These are phyloP conservation scores for Alcedo atthis DNA, from an alignment of 2,797 vertebrate genomes.

Conservation along the genomic window DNA sequence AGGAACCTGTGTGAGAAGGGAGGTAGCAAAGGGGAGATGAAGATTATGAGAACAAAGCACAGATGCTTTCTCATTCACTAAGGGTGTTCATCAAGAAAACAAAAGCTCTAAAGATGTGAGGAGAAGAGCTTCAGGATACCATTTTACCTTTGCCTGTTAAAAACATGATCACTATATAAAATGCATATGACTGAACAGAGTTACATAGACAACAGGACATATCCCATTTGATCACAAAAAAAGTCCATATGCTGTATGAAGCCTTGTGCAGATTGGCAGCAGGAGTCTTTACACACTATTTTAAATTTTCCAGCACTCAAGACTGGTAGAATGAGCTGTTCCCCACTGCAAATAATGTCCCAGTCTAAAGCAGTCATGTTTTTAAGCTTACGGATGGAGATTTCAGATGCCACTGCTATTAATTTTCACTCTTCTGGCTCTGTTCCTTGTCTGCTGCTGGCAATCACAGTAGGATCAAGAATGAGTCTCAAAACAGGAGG, in stretches of 20 bases:
- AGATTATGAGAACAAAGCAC: neutral
- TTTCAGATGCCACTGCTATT: slow-evolving; percentile 44
- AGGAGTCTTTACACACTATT: slow-evolving; percentile 1
- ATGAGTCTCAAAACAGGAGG: slow-evolving; percentile 48
- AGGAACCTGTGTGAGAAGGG: neutral
- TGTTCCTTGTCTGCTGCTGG: slow-evolving; percentile 55
- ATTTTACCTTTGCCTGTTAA: neutral
- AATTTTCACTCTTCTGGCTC: slow-evolving; percentile 65
- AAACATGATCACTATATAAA: neutral
- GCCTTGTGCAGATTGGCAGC: neutral
- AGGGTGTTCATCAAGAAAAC: neutral
- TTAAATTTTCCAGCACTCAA: neutral
- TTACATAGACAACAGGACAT: neutral
- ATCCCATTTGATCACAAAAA: neutral
- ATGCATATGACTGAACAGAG: neutral
- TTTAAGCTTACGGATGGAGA: slow-evolving; percentile 16
- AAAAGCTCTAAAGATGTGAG: neutral
- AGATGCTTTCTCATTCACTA: neutral
- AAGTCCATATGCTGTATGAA: neutral
- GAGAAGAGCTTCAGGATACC: neutral
- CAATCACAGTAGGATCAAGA: slow-evolving; percentile 61
- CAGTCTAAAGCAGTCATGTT: neutral
- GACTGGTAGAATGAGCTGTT: neutral
- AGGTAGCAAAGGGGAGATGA: neutral
- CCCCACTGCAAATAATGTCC: neutral